Evolutionary conservation across 1,140 invertebrate genomes (phyloP).

Genomic region (Archivesica marissinica): DNA sequence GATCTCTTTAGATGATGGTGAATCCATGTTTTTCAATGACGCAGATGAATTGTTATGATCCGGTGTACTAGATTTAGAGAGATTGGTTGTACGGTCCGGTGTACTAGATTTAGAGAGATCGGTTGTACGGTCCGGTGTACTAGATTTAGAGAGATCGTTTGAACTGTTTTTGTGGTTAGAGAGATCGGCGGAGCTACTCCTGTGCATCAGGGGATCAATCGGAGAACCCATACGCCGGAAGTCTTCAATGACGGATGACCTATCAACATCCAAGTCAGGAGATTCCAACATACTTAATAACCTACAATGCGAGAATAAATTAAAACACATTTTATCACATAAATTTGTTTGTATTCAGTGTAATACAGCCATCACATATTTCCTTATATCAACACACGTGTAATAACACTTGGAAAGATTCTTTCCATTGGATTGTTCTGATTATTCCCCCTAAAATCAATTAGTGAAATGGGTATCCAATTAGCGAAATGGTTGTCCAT

Average conservation of each 20-base stretch:
- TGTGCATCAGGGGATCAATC: conserved; percentile 12
- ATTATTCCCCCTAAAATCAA: no score
- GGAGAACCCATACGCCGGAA: conserved; percentile 23
- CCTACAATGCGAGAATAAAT: background rate
- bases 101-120: background rate
- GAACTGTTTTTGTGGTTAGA: background rate
- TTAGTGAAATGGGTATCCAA: no score
- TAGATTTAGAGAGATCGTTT: background rate
- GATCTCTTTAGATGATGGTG: conserved; percentile 10
- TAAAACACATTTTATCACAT: no score
- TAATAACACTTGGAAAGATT: no score
- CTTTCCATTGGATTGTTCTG: no score
- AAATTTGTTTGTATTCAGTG: no score
- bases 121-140: no score
- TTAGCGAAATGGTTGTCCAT: no score
- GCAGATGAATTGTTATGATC: background rate
- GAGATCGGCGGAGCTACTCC: conserved; percentile 5
- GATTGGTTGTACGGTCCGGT: background rate
- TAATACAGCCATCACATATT: no score
- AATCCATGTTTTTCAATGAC: conserved; percentile 4
- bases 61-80: background rate
- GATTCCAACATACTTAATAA: conserved; percentile 40
- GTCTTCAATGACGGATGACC: conserved; percentile 36
- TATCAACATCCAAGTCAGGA: conserved; percentile 25
- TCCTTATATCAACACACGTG: no score